Evolutionary conservation across 2,797 vertebrate genomes (phyloP).

Genomic region (Sparidentex hasta): DNA sequence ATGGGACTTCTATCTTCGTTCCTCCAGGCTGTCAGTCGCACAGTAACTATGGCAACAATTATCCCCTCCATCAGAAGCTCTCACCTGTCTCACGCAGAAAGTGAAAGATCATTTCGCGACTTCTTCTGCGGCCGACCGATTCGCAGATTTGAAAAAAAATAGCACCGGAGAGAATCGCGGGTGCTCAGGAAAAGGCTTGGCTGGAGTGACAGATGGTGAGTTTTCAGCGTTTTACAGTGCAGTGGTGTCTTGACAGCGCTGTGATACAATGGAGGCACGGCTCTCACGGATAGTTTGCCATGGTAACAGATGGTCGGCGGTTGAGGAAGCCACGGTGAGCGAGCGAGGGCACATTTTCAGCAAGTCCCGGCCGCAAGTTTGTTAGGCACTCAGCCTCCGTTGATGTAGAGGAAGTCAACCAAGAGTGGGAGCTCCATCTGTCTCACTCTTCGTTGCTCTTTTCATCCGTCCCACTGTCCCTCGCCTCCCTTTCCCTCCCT

Average conservation of each 20-base stretch:
- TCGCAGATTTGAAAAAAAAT: constrained; percentile 7
- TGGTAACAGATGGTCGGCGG: constrained; percentile 74
- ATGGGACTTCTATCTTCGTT: constrained; percentile 44
- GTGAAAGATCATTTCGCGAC: background rate
- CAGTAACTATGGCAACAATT: constrained; percentile 28
- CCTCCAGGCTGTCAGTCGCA: constrained; percentile 52
- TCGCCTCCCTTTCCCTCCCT: background rate
- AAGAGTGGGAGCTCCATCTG: constrained; percentile 77
- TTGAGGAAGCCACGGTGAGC: constrained; percentile 46
- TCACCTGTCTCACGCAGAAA: constrained; percentile 8
- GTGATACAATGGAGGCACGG: constrained; percentile 53
- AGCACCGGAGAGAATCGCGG: background rate
- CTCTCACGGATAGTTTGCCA: constrained; percentile 64
- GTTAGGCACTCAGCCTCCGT: constrained; percentile 54
- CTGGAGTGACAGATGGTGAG: constrained; percentile 67
- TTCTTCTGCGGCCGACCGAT: constrained; percentile 17
- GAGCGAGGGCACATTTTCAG: constrained; percentile 49
- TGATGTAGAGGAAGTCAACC: constrained; percentile 69
- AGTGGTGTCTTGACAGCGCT: constrained; percentile 62
- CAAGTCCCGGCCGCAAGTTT: constrained; percentile 55
- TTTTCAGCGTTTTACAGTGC: constrained; percentile 60
- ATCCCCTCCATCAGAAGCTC: background rate
- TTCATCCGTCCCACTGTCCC: constrained; percentile 52
- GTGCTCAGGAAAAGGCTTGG: constrained; percentile 11
- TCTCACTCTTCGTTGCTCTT: constrained; percentile 68